Evolutionary conservation across 2,113 vertebrate genomes (phyloP).

Genomic region (Smithornis capensis): DNA sequence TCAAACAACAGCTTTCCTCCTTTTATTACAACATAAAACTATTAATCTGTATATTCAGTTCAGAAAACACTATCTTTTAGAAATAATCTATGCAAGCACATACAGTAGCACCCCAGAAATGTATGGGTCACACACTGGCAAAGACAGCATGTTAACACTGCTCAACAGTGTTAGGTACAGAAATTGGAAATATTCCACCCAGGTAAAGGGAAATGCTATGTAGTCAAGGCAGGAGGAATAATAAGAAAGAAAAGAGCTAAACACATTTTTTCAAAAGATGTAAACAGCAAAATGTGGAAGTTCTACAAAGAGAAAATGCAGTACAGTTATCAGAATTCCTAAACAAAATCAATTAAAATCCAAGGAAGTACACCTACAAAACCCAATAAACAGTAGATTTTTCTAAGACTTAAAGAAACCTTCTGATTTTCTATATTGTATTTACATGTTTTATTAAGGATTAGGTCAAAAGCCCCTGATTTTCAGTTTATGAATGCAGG

Average conservation of each 20-base stretch:
- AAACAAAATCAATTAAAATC: neutral
- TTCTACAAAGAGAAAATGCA: neutral
- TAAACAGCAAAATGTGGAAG: neutral
- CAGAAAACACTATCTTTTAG: neutral
- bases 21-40: neutral
- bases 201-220: neutral
- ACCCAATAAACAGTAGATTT: neutral
- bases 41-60: neutral
- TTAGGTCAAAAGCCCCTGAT: slow-evolving; percentile 66
- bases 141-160: neutral
- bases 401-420: slow-evolving; percentile 51
- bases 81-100: neutral
- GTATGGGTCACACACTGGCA: neutral
- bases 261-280: neutral
- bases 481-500: slow-evolving; percentile 74
- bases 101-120: neutral
- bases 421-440: slow-evolving; percentile 27
- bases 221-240: neutral
- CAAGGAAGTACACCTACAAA: neutral
- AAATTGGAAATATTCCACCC: neutral
- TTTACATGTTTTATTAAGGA: slow-evolving; percentile 70
- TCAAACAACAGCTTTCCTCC: neutral
- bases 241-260: neutral
- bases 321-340: neutral
- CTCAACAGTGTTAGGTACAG: neutral